phyloP scores from a whole-genome alignment of 2,888 invertebrate genomes.

The Euphydryas editha region DNA sequence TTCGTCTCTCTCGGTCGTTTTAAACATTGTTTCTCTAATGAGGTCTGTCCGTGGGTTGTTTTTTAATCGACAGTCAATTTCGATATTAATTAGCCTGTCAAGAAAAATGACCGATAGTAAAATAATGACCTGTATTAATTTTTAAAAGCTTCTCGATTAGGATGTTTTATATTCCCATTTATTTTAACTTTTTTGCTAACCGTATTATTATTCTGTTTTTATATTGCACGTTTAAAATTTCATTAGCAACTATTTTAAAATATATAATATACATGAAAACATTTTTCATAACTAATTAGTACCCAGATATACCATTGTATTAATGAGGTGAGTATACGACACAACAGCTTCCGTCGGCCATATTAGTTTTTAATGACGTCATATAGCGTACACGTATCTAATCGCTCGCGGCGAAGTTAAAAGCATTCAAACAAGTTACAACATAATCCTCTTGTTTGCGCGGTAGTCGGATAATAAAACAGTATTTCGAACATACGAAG shows the following conservation, averaged over 20 bases:
- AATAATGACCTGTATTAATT: slow-evolving; percentile 29
- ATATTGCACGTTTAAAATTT: neutral
- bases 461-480: slow-evolving; percentile 7
- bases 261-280: no score
- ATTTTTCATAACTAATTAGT: no score
- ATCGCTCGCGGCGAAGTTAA: neutral
- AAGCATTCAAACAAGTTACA: neutral
- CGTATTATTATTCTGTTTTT: neutral
- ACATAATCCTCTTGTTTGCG: neutral
- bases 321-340: neutral
- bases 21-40: slow-evolving; percentile 55
- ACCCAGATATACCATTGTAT: no score
- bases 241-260: no score
- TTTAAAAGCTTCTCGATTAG: slow-evolving; percentile 5
- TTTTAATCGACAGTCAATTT: slow-evolving; percentile 35
- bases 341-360: neutral
- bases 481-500: neutral
- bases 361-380: slow-evolving; percentile 6
- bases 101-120: slow-evolving; percentile 25
- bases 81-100: slow-evolving; percentile 38
- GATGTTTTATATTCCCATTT: neutral
- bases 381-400: neutral
- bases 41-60: slow-evolving; percentile 40
- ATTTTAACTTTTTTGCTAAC: neutral
- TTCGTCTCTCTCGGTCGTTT: neutral